These are phyloP conservation scores for Notothenia rossii DNA, from an alignment of 2,113 vertebrate genomes.

Conservation along the genomic window DNA sequence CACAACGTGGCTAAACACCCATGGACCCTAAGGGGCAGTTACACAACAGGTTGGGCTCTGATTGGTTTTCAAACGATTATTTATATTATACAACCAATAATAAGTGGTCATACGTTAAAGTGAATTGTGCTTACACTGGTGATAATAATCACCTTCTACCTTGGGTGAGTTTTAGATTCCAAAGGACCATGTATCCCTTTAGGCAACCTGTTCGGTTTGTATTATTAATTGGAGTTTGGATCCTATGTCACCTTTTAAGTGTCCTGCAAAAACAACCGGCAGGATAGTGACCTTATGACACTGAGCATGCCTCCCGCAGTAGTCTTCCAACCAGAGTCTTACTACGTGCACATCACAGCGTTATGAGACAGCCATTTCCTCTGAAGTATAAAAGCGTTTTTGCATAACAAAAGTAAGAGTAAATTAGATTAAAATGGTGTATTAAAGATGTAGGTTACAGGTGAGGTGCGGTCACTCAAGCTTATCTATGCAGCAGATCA, in stretches of 20 bases:
- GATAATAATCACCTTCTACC: slow-evolving; percentile 27
- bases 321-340: slow-evolving; percentile 8
- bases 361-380: not conserved
- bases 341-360: not conserved
- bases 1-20: not conserved
- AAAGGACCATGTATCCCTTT: slow-evolving; percentile 28
- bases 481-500: slow-evolving; percentile 36
- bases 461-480: not conserved
- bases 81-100: slow-evolving; percentile 6
- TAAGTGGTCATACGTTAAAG: not conserved
- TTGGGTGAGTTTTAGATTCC: slow-evolving; percentile 37
- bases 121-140: slow-evolving; percentile 8
- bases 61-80: not conserved
- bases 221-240: slow-evolving; percentile 58
- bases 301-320: not conserved
- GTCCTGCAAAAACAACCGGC: slow-evolving; percentile 4
- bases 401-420: not conserved
- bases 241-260: slow-evolving; percentile 38
- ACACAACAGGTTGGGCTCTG: slow-evolving; percentile 11
- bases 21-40: slow-evolving; percentile 14
- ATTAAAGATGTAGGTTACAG: slow-evolving; percentile 14
- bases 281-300: slow-evolving; percentile 5
- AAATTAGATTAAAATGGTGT: slow-evolving; percentile 3
- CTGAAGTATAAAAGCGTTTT: not conserved
- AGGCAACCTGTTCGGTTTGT: slow-evolving; percentile 27